A percentile compares a stretch with the other conserved stretches of the same genome.
phyloP scores from a whole-genome alignment of 2,797 vertebrate genomes.

The Eulemur mongoz region DNA sequence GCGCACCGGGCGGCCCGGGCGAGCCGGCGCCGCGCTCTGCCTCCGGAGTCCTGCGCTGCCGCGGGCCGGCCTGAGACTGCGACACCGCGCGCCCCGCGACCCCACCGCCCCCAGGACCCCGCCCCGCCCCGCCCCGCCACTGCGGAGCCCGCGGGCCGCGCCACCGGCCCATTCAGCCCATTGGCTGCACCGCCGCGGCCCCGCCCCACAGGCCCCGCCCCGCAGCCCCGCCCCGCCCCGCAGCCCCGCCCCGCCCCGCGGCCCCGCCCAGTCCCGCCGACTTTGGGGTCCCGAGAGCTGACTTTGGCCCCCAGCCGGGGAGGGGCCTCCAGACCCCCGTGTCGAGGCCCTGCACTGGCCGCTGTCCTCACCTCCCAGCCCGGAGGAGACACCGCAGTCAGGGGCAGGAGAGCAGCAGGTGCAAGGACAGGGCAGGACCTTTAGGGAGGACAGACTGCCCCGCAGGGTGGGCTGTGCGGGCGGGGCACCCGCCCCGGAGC shows the following conservation, averaged over 20 bases:
- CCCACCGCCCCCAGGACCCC: background rate
- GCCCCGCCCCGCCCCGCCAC: conserved; percentile 61
- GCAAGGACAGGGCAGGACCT: background rate
- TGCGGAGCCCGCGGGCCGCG: conserved; percentile 2
- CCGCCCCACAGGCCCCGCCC: background rate
- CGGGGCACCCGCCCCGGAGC: background rate
- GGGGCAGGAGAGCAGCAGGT: background rate
- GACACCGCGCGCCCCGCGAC: fast-evolving
- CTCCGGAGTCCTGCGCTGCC: background rate
- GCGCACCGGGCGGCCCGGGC: background rate
- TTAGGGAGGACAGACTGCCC: background rate
- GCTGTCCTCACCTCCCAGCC: background rate
- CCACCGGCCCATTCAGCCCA: conserved; percentile 53
- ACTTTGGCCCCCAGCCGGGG: background rate
- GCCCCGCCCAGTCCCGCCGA: fast-evolving
- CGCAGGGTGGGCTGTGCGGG: background rate
- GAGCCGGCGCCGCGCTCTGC: background rate
- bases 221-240: background rate
- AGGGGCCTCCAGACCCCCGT: background rate
- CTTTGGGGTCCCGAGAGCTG: fast-evolving
- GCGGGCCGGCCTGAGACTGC: background rate
- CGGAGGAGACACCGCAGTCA: background rate
- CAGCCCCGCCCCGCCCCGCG: fast-evolving
- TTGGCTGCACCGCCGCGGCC: conserved; percentile 1
- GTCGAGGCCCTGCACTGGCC: background rate